phyloP scores from a whole-genome alignment of 2,113 vertebrate genomes.

The Microcebus tavaratra region DNA sequence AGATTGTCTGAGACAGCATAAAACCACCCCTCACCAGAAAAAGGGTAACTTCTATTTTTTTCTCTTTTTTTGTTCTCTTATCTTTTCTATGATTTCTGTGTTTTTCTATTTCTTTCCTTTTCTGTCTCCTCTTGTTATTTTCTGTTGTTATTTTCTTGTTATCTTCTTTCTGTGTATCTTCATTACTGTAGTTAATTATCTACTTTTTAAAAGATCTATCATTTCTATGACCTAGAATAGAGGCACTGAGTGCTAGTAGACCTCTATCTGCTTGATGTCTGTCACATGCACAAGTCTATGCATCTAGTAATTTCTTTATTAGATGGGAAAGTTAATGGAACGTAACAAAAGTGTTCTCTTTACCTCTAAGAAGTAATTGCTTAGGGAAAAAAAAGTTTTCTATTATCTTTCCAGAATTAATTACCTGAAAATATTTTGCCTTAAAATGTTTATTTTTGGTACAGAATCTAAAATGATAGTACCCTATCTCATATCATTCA shows the following conservation, averaged over 20 bases:
- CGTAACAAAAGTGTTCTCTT: constrained; percentile 12
- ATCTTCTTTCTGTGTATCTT: not conserved
- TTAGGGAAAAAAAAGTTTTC: not conserved
- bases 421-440: constrained; percentile 36
- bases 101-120: not conserved
- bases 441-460: constrained; percentile 9
- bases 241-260: not conserved
- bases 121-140: not conserved
- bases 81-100: not conserved
- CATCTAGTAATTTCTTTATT: constrained; percentile 44
- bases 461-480: not conserved
- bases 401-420: constrained; percentile 41
- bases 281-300: not conserved
- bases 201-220: constrained; percentile 20
- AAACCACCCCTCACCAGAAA: not conserved
- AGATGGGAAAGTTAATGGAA: constrained; percentile 28
- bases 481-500: not conserved
- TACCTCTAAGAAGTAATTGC: not conserved
- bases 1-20: not conserved
- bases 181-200: not conserved
- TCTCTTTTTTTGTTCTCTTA: not conserved
- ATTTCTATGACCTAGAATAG: not conserved
- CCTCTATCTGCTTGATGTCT: not conserved
- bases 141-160: not conserved
- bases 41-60: not conserved